Evolutionary conservation across 1,140 invertebrate species (phyloP).

Genomic region (Rhagoletis pomonella): DNA sequence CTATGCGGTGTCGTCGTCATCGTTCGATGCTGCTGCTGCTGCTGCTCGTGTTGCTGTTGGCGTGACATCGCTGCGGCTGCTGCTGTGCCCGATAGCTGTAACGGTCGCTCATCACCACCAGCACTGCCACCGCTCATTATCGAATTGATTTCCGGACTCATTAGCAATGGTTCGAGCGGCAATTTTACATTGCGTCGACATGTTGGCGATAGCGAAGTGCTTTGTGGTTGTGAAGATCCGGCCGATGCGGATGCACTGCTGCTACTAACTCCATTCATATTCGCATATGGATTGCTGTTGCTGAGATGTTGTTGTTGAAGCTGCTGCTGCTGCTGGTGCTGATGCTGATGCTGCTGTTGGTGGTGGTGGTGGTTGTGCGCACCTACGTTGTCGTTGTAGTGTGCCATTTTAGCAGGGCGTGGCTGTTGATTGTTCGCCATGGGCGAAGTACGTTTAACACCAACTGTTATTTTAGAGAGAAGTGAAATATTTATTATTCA

Average conservation of each 20-base stretch:
- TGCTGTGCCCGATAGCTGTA: slow-evolving; percentile 51
- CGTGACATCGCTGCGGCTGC: slow-evolving; percentile 37
- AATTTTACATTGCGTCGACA: slow-evolving; percentile 58
- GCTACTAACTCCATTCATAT: slow-evolving; percentile 55
- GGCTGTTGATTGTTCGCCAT: slow-evolving; percentile 65
- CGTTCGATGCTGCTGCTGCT: slow-evolving; percentile 44
- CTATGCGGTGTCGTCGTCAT: slow-evolving; percentile 19
- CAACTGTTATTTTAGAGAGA: slow-evolving; percentile 60
- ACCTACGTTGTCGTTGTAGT: slow-evolving; percentile 60
- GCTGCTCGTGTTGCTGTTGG: slow-evolving; percentile 59
- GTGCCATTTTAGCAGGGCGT: slow-evolving; percentile 68
- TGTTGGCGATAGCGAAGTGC: slow-evolving; percentile 64
- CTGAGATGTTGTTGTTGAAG: slow-evolving; percentile 63
- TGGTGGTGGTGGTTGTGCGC: slow-evolving; percentile 57
- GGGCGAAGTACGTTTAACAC: slow-evolving; percentile 70
- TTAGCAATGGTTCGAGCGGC: slow-evolving; percentile 68
- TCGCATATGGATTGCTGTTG: slow-evolving; percentile 53
- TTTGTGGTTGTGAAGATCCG: slow-evolving; percentile 59
- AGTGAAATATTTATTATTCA: neutral
- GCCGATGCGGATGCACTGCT: slow-evolving; percentile 54
- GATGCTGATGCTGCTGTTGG: slow-evolving; percentile 58
- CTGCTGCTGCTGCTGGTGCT: slow-evolving; percentile 46
- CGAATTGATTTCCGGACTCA: slow-evolving; percentile 74
- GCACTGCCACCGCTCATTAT: slow-evolving; percentile 63
- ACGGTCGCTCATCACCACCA: slow-evolving; percentile 21